Base-by-base conservation (phyloP, 2,888 invertebrate species). In the Andrena bucephala region DNA sequence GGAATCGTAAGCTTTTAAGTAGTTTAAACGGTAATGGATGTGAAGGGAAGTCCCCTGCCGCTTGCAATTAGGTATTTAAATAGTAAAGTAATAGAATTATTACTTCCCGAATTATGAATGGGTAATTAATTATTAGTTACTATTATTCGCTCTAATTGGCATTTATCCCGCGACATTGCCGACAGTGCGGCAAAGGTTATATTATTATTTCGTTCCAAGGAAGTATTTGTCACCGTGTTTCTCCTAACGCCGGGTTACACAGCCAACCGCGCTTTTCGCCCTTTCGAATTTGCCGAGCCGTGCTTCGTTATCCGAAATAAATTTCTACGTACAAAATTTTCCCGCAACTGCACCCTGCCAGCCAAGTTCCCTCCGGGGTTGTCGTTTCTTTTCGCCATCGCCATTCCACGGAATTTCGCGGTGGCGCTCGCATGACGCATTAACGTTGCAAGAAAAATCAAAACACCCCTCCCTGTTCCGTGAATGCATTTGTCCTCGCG, bases 401-500 rank as follows among this genome's bases (percentile, higher is more conserved):
- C 36, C 71, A 24, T 67, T 67, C 67, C 72, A 29, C 33, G 36
- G 63, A 68, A 72, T 81, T 72, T 81, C 81, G 67, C 67, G 66
- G 70, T 42, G 66, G 70, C 70, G 27, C 70, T 59, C 54, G 57
- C 66, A 48, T 29, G 74, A 78, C 62, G 62, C 74, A 63, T 65
- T 73, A 74, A 74, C 77, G 67, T 20, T 59, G 65, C 80, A 65
- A 79, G 81, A 79, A 81, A 81, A 81, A 81, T 81, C 80, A 72
- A 81, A 81, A 81, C 72, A 57, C 62, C 42, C 20, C 54, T 27
- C 36, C 20, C 50, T 16, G 33, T 80, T 81, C 73, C 73, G 63
- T 81, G 81, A 73, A 72, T 73, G 59, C 81, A 69, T 81, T 81
- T 66, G 65, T 81, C 82, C 71, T 71, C 27, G 7, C 62, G 48